Evolutionary conservation across 2,888 invertebrate species (phyloP), one percentile per base, ranked within the genome.

Genomic region (Cerceris ruficornis): DNA sequence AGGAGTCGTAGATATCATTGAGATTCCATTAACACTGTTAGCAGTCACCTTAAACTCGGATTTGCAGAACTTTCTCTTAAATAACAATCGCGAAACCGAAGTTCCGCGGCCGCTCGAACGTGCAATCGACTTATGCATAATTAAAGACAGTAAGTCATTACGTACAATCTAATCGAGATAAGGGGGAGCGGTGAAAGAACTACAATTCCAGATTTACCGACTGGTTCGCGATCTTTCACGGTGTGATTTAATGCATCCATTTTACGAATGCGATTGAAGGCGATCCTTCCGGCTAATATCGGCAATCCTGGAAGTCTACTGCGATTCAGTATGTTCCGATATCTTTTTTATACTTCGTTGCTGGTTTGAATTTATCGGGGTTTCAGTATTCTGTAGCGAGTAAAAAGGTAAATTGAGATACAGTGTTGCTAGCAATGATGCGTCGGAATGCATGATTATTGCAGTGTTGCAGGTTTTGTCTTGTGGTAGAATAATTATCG

Each of bases 71-170:
- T 72, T 65, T 72, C 70, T 65, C 64, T 52, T 42, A 52, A 50
- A 58, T 64, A 64, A 71, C 65, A 71, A 65, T 65, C 65, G 42
- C 71, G 71, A 58, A 71, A 71, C 71, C 14, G 28, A 57, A 11
- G 49, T 13, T 13, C 6, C 17, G 28, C 9, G 14, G n/a, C n/a
- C 28, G 39, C 42, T 2, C 28, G 39, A 15, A 6, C 50, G 41
- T 58, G 64, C 69, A 39, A 59, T 46, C 65, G 64, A 46, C 55
- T 69, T 74, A 65, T 11, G 55, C 64, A 55, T 64, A 74, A 74
- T 68, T 68, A 71, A 61, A 75, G 64, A 50, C 66, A 42, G 67
- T 58, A 59, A 67, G 71, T 60, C 61, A 69, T 75, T 75, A 74
- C 39, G 11, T 50, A 28, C 55, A 39, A 65, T 52, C 55, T 49